Base-by-base conservation (phyloP, 2,888 invertebrate genomes). In the Brenthis hecate region DNA sequence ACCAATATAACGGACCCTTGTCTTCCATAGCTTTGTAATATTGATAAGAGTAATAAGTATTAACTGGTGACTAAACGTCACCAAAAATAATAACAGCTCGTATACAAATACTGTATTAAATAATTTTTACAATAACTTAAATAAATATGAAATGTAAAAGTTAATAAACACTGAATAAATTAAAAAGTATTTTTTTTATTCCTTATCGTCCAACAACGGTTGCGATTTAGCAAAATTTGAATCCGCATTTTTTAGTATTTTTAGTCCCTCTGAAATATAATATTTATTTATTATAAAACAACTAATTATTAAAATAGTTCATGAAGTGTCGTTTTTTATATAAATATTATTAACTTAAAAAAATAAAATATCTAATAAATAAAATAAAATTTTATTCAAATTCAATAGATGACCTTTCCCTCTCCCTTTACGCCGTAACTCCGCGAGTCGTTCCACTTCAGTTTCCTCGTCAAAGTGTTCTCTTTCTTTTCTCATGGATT, bases 101-200 rank as follows among this genome's bases (percentile, higher is more conserved):
- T 89, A 85, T 88, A 90, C 85, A 88, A 87, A 83, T 82, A 82
- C 87, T 82, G 89, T 88, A 85, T 87, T 81, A 65, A 87, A 85
- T 85, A 83, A 83, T 86, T 89, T 91, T 88, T 90, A 89, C 86
- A 88, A 85, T 87, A 91, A 86, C 85, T 88, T 88, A 86, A 84
- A 85, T 84, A 83, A 81, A 82, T 85, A 81, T 79, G 83, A 83
- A 86, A 78, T 87, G 84, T 88, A 85, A 86, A 85, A 81, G 85
- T 86, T 84, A 89, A 89, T 91, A 91, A 91, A 91, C 81, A 88
- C 80, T 85, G 85, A 83, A 85, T 86, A 80, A 86, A 84, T 86
- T 80, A 86, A 84, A 80, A 81, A 76, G 76, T 72, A 80, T 77
- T 74, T 47, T 32, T 77, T 81, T 78, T 76, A 81, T 56, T 83